These are phyloP conservation scores for Drosophila ercepeae DNA, from an alignment of 1,140 invertebrate genomes.

Conservation along the genomic window DNA sequence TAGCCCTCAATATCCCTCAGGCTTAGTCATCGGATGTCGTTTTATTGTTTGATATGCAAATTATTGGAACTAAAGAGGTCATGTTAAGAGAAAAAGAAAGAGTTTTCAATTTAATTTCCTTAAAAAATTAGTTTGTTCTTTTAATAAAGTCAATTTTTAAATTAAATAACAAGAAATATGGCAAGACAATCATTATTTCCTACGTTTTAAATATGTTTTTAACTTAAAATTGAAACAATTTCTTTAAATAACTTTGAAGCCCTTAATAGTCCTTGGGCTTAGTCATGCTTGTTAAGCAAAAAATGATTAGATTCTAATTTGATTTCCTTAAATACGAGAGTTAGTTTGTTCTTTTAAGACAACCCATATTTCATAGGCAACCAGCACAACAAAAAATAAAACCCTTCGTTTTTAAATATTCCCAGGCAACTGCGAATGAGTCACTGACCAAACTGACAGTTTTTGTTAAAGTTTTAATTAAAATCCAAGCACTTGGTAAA, in stretches of 20 bases:
- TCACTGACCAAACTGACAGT: neutral
- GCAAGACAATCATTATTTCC: no score
- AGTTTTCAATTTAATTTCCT: neutral
- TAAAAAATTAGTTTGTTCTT: neutral
- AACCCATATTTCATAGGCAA: no score
- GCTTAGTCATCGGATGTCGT: conserved; percentile 39
- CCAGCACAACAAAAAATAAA: no score
- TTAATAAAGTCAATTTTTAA: neutral
- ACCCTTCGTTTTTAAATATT: neutral
- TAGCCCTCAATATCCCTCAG: conserved; percentile 1
- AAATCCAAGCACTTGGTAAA: conserved; percentile 28
- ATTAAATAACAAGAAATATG: neutral
- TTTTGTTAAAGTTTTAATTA: conserved; percentile 14
- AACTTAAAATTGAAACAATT: no score
- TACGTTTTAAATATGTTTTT: no score
- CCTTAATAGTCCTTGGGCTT: no score
- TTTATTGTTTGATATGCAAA: conserved; percentile 55
- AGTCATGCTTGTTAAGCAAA: no score
- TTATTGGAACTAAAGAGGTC: conserved; percentile 66
- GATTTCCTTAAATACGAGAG: no score
- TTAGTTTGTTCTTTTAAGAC: no score
- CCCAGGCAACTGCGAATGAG: neutral
- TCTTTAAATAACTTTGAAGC: no score
- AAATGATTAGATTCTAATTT: no score
- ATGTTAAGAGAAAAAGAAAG: neutral